phyloP scores from a whole-genome alignment of 1,140 invertebrate genomes.

The Calycopis cecrops region DNA sequence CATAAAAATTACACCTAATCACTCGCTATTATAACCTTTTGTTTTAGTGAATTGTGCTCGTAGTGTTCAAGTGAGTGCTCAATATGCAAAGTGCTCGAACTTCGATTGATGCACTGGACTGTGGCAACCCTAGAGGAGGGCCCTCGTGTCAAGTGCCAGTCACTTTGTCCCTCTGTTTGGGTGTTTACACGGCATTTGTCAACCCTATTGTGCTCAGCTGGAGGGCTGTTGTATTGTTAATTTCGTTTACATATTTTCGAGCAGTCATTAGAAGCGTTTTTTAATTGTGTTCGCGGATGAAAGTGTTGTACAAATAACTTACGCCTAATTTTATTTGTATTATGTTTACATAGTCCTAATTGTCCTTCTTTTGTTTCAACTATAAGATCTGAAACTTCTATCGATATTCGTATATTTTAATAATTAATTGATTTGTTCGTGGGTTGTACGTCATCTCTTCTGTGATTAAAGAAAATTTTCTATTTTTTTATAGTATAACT shows the following conservation, averaged over 20 bases:
- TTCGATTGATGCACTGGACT: constrained; percentile 1
- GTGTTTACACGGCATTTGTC: constrained; percentile 44
- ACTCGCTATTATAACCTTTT: constrained; percentile 3
- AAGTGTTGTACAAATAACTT: no score
- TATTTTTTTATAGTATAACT: no score
- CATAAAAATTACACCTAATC: no score
- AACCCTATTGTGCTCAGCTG: constrained; percentile 29
- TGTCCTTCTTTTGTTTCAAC: no score
- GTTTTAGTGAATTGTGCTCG: constrained; percentile 25
- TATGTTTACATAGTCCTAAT: no score
- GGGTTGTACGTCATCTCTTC: no score
- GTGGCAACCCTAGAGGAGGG: constrained; percentile 24
- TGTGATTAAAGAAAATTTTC: no score
- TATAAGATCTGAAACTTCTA: no score
- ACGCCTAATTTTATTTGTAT: no score
- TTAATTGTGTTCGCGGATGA: not conserved
- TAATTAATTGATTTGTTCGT: no score
- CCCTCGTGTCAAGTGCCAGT: constrained; percentile 31
- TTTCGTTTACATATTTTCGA: constrained; percentile 4
- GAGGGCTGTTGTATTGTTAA: constrained; percentile 24
- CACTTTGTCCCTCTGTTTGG: constrained; percentile 28
- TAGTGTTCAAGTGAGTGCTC: constrained; percentile 3
- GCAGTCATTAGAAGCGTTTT: not conserved
- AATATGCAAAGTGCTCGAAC: not conserved
- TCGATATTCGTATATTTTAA: no score